Evolutionary conservation across 2,888 invertebrate species (phyloP), one percentile per base, ranked within the genome.

Genomic region (Synergus itoensis): DNA sequence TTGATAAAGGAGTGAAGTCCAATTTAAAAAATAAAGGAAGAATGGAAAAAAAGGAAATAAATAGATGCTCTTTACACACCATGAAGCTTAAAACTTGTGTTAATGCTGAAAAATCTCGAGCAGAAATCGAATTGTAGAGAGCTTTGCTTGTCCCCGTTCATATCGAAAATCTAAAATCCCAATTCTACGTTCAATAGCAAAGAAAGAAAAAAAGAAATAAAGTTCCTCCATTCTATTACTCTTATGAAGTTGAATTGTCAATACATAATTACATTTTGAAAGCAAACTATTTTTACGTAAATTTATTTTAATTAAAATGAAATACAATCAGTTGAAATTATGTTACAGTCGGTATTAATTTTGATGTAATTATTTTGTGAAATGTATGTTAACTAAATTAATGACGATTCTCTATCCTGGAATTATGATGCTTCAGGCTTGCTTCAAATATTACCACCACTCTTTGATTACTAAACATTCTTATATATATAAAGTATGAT

Each of bases 141-240:
- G 53, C 48, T 53, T 73, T 53, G 48, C 69, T 69, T 69, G 36
- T 73, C 36, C 73, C 73, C 73, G 36, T 53, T 73, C 48, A 48
- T 73, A 36, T 73, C 28, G 48, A 73, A 53, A 73, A 53, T 53
- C 40, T 65, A 65, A 28, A 28, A 65, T 65, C n/a, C n/a, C 73
- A 73, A 73, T 73, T 9, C 28, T 16, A 53, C 36, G 36, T 48
- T 73, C 53, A 45, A 48, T 28, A 48, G 48, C n/a, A 36, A 53
- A 53, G 36, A 53, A 48, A 36, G 36, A 40, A 14, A 69, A 67
- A 28, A 18, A 28, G 21, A 14, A 67, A 36, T 41, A 8, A n/a
- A 4, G n/a, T 14, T 43, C 21, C 48, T 28, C n/a, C 28, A 48
- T n/a, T 53, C n/a, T 7, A 53, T 7, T 53, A n/a, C 7, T 53